Evolutionary conservation across 1,140 invertebrate species (phyloP), one percentile per base, ranked within the genome.

Genomic region (Anastatus disparis): DNA sequence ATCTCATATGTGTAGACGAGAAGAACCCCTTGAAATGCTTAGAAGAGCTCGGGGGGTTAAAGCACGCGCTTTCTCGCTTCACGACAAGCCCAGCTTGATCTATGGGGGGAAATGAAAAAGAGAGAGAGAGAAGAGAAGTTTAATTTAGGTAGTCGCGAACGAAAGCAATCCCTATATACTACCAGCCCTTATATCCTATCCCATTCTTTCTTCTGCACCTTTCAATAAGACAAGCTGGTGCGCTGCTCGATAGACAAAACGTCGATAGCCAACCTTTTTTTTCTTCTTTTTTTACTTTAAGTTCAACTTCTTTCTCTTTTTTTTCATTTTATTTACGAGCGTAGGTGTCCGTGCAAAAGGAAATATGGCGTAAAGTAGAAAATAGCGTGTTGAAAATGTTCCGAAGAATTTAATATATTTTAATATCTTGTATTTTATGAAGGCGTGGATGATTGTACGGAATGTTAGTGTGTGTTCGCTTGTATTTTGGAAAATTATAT

Each of bases 41-140:
- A 15, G 42, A n/a, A n/a, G 26, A 62, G 38, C 17, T 52, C 0
- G 38, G 59, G 58, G 46, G 63, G 56, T 44, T n/a, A n/a, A n/a
- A n/a, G 35, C 6, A 48, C 9, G 4, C 31, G 31, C 31, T 4
- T n/a, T n/a, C 31, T 35, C 17, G 63, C 48, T 52, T 74, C 75
- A 76, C 71, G 76, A 77, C 74, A 75, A 62, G 55, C 72, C 31
- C n/a, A n/a, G 56, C 61, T 75, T 79, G 77, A 79, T 77, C 66
- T 76, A 79, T 79, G 70, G 58, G 62, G 72, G 35, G 17, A n/a
- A 22, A 31, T 22, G 38, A 24, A 31, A 15, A 1, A 46, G 40
- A 29, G 17, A 20, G 12, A 38, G 59, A 52, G 55, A 71, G 29
- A 61, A 72, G 76, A 70, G 74, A 80, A 78, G 77, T 80, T 80